Base-by-base conservation (phyloP, 2,797 vertebrate genomes). In the Urophycis tenuis region DNA sequence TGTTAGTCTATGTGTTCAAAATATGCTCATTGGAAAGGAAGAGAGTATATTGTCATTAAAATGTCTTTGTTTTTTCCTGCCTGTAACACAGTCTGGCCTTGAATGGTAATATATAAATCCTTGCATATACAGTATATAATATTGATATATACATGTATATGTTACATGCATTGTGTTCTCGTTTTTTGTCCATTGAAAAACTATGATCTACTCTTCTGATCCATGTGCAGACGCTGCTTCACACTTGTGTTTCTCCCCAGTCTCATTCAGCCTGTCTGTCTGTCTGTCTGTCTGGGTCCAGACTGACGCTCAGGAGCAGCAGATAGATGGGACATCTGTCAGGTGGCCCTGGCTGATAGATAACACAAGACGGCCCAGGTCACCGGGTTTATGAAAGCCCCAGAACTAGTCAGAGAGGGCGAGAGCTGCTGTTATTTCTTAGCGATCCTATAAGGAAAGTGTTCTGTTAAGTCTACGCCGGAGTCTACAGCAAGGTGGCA, bases 311-410 rank as follows among this genome's bases (percentile, higher is more conserved):
- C 85, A 88, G 89, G 86, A 83, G 82, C 72, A 86, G 84, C 84
- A 89, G 88, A 91, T 91, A 90, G 87, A 88, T 89, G 82, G 35
- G 30, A 88, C 90, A 91, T 92, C 88, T 92, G 90, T 86, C 82
- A 79, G 84, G 85, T 85, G 86, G n/a, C 90, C 89, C 39, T 90
- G 86, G 87, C 88, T 90, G 87, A 84, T 82, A 83, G 80, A 86
- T 87, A 88, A 87, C 85, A 80, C 86, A 85, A 89, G 88, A 86
- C 76, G 72, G 76, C 81, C 83, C 79, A 85, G 88, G 86, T 88
- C 88, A 85, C 81, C 79, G 81, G 83, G 85, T 92, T 89, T 85
- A 88, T 85, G 87, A 90, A 90, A 90, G 89, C 87, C 87, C 88
- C 85, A 82, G 87, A 87, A 86, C 19, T 60, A 79, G 35, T 25